Evolutionary conservation across 2,888 invertebrate species (phyloP), one percentile per base, ranked within the genome.

Genomic region (Timema cristinae): DNA sequence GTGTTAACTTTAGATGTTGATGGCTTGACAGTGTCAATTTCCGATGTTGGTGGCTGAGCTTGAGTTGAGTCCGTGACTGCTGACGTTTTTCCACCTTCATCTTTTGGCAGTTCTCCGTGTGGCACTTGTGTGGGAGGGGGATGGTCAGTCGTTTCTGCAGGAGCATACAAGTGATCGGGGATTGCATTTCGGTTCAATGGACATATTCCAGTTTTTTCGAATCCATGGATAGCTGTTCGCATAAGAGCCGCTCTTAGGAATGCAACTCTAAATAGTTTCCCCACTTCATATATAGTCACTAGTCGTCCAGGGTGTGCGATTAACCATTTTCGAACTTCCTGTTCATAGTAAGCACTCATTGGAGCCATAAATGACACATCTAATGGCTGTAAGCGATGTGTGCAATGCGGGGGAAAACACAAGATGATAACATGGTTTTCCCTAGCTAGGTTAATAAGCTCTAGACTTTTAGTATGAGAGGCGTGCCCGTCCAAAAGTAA

Each of bases 401-500:
- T 63, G 32, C 63, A 63, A 63, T 63, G 63, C 9, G 63, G 63
- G 8, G 32, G 63, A 32, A 63, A 63, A 15, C 63, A 63, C 13
- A 16, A 16, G 16, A 15, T 63, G 16, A 63, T 32, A 13, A 63
- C 16, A 63, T 63, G 8, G 9, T 15, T 63, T 63, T n/a, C 16
- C 63, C 63, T 63, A 63, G 32, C 63, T 63, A 63, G 13, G 16
- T n/a, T 63, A 48, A n/a, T n/a, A 63, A 63, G 63, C 7, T 63
- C 10, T 11, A 63, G 32, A 13, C 63, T 63, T 63, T 63, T 63
- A 47, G 32, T 63, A 32, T 63, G 63, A 48, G 63, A 63, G 32
- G 63, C 15, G 13, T 15, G 63, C 11, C 16, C 16, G 32, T 63
- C 16, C 16, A 63, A 48, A 6, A 63, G 8, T 11, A 59, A 13